Conservation (phyloP, 2,888 invertebrate genomes). For the Eristalinus sepulchralis region DNA sequence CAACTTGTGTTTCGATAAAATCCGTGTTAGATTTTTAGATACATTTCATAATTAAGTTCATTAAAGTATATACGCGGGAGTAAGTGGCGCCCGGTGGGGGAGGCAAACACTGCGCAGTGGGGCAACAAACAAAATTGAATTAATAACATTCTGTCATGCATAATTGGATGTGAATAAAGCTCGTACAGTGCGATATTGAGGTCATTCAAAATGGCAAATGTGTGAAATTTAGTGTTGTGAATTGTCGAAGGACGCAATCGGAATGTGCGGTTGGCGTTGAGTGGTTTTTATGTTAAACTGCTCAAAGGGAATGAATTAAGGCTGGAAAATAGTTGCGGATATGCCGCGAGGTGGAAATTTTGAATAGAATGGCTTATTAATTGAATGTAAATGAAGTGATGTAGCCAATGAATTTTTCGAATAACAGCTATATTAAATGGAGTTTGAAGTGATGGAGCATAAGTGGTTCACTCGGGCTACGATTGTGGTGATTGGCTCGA, state of each 20-base stretch:
- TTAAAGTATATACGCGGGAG: neutral
- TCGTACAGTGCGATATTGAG: neutral
- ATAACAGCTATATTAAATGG: too few relatives aligned
- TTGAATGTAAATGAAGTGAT: neutral
- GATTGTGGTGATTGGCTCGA: too few relatives aligned
- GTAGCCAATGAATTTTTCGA: too few relatives aligned
- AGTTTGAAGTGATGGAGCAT: too few relatives aligned
- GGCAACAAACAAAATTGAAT: neutral
- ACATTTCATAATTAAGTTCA: neutral
- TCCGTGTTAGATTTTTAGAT: neutral
- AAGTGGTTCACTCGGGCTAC: too few relatives aligned
- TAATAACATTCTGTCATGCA: constrained; percentile 20
- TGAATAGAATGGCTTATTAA: neutral
- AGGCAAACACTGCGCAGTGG: neutral
- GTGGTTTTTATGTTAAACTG: neutral
- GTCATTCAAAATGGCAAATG: neutral
- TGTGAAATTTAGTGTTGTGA: neutral
- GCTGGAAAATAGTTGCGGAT: neutral
- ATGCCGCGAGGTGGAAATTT: neutral
- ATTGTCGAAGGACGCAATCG: neutral
- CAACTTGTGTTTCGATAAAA: neutral
- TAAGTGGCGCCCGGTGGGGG: neutral
- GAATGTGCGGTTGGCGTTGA: neutral
- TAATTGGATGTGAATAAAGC: neutral
- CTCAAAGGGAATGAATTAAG: neutral